Conservation (phyloP, 53 echinoderm and acorn worm species). For the Echinometra lucunter region DNA sequence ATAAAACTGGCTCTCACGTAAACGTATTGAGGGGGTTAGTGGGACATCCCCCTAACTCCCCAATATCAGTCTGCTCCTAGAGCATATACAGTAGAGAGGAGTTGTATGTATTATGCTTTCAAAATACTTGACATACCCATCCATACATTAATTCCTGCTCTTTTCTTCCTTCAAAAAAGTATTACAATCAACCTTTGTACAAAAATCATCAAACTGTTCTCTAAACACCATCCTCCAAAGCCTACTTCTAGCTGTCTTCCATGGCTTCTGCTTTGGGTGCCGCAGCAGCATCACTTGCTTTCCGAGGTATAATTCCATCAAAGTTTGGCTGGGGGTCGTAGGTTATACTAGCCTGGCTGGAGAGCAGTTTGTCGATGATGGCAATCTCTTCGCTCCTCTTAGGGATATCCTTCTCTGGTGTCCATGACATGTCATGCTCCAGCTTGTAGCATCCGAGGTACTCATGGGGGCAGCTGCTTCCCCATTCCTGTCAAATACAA, state of each 20-base stretch:
- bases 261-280: slow-evolving; percentile 4
- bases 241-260: slow-evolving; percentile 26
- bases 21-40: no score
- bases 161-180: background rate
- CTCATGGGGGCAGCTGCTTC: slow-evolving; percentile 90
- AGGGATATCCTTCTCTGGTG: slow-evolving; percentile 86
- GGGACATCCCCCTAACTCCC: no score
- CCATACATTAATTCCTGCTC: background rate
- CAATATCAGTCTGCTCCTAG: no score
- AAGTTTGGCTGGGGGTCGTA: slow-evolving; percentile 82
- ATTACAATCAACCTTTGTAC: background rate
- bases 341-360: slow-evolving; percentile 79
- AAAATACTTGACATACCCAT: background rate
- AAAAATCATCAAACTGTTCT: background rate
- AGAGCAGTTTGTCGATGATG: slow-evolving; percentile 85
- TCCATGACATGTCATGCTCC: slow-evolving; percentile 98
- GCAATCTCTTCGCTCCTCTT: slow-evolving; percentile 81
- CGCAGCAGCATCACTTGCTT: background rate
- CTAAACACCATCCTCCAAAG: background rate
- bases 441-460: slow-evolving; percentile 90
- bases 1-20: no score
- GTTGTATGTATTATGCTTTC: background rate
- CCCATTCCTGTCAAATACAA: slow-evolving; percentile 89
- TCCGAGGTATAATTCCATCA: slow-evolving; percentile 67
- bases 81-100: no score